Percentiles rank a stretch among this genome's conserved stretches.
These are phyloP conservation scores for Anolis apletophallus DNA, from an alignment of 2,797 vertebrate genomes.

Conservation along the genomic window DNA sequence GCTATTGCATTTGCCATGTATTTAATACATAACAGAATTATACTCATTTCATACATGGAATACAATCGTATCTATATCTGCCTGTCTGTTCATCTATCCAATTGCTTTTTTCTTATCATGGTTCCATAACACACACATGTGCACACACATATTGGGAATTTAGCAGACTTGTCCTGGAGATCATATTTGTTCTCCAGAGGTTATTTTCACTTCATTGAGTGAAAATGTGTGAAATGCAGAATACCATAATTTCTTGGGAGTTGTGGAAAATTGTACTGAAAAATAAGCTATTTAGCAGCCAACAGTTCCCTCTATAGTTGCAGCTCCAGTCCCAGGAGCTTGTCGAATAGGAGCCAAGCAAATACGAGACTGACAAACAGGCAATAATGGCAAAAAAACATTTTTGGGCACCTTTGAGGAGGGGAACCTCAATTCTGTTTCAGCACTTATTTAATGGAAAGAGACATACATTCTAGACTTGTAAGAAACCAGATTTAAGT, in stretches of 20 bases:
- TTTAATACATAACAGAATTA: neutral
- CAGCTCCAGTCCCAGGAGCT: too few relatives aligned
- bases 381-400: too few relatives aligned
- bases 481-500: too few relatives aligned
- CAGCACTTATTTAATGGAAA: too few relatives aligned
- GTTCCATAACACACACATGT: neutral
- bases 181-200: neutral
- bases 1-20: neutral
- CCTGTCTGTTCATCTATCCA: neutral
- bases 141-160: neutral
- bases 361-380: too few relatives aligned
- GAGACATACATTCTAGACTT: too few relatives aligned
- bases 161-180: too few relatives aligned
- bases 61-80: neutral
- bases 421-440: too few relatives aligned
- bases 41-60: neutral
- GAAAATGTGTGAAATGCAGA: neutral
- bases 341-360: too few relatives aligned
- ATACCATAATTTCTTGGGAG: neutral
- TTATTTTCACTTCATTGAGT: neutral
- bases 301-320: too few relatives aligned
- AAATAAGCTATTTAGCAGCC: fast-evolving
- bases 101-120: neutral
- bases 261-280: neutral
- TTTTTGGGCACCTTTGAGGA: too few relatives aligned